Percentiles rank a stretch among this genome's conserved stretches.
These are phyloP conservation scores for Calliopsis andreniformis DNA, from an alignment of 1,140 invertebrate species.

Conservation along the genomic window DNA sequence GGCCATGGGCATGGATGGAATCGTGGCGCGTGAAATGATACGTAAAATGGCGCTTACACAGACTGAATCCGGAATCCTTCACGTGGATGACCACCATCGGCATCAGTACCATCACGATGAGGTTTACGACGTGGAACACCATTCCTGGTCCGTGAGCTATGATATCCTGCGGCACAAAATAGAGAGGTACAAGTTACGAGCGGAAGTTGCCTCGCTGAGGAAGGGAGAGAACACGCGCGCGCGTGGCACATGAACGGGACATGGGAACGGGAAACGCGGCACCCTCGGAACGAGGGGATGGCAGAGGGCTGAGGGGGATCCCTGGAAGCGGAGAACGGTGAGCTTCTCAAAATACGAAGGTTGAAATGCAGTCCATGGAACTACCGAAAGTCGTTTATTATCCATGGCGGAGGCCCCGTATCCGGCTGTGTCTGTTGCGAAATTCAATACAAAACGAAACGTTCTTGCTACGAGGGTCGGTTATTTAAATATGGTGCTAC, in stretches of 20 bases:
- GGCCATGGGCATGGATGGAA: slow-evolving; percentile 4
- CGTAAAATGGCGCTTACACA: slow-evolving; percentile 84
- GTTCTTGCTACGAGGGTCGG: not conserved
- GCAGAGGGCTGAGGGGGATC: not conserved
- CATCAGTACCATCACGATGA: slow-evolving; percentile 88
- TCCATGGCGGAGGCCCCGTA: slow-evolving; percentile 21
- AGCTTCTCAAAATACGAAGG: slow-evolving; percentile 49
- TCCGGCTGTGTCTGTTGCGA: slow-evolving; percentile 26
- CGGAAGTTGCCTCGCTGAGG: slow-evolving; percentile 31
- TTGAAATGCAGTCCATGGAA: slow-evolving; percentile 39
- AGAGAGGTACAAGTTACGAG: slow-evolving; percentile 63
- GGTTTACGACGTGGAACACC: slow-evolving; percentile 88
- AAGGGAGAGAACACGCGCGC: no score
- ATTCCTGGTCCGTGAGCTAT: slow-evolving; percentile 87
- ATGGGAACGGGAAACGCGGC: not conserved
- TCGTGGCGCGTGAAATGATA: slow-evolving; percentile 53
- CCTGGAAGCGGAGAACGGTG: not conserved
- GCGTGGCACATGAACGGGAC: slow-evolving; percentile 9
- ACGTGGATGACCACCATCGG: slow-evolving; percentile 90
- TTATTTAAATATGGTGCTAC: slow-evolving; percentile 25
- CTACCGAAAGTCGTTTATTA: slow-evolving; percentile 53
- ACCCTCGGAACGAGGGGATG: not conserved
- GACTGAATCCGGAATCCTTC: slow-evolving; percentile 88
- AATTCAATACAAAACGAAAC: slow-evolving; percentile 30
- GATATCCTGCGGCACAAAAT: slow-evolving; percentile 85